These are phyloP conservation scores for Cybosia mesomella DNA, from an alignment of 2,888 invertebrate species.

Conservation along the genomic window DNA sequence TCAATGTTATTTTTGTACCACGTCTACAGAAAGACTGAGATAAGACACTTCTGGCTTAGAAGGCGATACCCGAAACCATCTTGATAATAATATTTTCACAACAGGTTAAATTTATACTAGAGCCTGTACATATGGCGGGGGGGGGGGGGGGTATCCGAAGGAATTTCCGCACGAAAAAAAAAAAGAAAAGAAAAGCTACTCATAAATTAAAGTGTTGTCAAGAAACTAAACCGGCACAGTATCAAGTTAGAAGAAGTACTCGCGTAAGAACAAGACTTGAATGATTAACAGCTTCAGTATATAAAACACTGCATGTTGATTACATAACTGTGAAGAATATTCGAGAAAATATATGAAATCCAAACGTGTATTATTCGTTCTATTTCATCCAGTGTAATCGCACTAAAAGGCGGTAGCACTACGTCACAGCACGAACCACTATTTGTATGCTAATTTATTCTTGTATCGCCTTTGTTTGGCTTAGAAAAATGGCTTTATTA, in stretches of 20 bases:
- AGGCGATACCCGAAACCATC: no score
- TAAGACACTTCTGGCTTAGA: background rate
- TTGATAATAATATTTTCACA: background rate
- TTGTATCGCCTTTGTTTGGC: conserved; percentile 54
- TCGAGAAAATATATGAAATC: conserved; percentile 22
- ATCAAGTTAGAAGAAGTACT: no score
- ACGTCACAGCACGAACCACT: conserved; percentile 59
- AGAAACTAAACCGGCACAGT: background rate
- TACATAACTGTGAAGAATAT: background rate
- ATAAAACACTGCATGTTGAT: background rate
- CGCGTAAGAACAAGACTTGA: background rate
- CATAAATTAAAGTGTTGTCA: background rate
- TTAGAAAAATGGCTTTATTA: conserved; percentile 53
- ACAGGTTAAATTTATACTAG: no score
- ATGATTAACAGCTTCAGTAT: background rate
- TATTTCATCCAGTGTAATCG: conserved; percentile 63
- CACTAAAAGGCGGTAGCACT: conserved; percentile 64
- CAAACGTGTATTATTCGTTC: conserved; percentile 36
- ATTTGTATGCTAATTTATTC: conserved; percentile 73
- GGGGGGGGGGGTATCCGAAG: no score
- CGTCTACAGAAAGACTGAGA: no score
- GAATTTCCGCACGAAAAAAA: no score
- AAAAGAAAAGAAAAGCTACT: no score
- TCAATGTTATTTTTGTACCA: no score
- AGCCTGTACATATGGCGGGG: background rate